Conservation (phyloP, 2,113 vertebrate genomes). For the Proterorhinus semilunaris region DNA sequence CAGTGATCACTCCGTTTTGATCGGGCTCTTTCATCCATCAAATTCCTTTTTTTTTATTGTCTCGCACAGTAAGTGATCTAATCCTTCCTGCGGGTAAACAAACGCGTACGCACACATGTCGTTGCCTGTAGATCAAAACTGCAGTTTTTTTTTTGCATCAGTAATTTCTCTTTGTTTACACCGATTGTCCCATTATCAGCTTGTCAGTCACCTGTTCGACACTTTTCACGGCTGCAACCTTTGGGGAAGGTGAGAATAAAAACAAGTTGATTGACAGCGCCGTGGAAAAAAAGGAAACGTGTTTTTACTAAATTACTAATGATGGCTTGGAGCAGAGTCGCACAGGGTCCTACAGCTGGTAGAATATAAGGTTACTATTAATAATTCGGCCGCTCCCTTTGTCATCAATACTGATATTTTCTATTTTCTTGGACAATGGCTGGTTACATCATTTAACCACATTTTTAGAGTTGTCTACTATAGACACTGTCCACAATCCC, state of each 20-base stretch:
- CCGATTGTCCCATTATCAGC: conserved; percentile 6
- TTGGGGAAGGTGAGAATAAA: conserved; percentile 4
- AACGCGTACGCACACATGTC: neutral
- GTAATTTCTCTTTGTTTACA: conserved; percentile 5
- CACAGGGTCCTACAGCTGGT: neutral
- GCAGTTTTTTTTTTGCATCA: neutral
- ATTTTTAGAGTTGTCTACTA: too few relatives aligned
- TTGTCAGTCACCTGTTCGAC: conserved; percentile 8
- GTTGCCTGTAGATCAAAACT: conserved; percentile 1
- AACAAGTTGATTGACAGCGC: neutral
- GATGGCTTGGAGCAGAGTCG: neutral
- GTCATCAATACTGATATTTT: too few relatives aligned
- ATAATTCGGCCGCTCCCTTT: too few relatives aligned
- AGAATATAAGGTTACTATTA: neutral
- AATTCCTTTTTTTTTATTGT: conserved; percentile 11
- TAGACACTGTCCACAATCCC: too few relatives aligned
- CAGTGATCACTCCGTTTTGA: neutral
- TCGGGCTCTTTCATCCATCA: neutral
- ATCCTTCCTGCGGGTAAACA: conserved; percentile 9
- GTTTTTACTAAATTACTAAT: neutral
- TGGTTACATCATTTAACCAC: too few relatives aligned
- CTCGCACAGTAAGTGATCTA: neutral
- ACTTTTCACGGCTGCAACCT: conserved; percentile 1
- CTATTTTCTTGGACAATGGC: too few relatives aligned
- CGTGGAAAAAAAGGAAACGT: neutral